Percentiles rank a stretch among this genome's conserved stretches.
Evolutionary conservation across 64 coral and sea anemone genomes (phyloP).

Genomic region (Dendronephthya gigantea): DNA sequence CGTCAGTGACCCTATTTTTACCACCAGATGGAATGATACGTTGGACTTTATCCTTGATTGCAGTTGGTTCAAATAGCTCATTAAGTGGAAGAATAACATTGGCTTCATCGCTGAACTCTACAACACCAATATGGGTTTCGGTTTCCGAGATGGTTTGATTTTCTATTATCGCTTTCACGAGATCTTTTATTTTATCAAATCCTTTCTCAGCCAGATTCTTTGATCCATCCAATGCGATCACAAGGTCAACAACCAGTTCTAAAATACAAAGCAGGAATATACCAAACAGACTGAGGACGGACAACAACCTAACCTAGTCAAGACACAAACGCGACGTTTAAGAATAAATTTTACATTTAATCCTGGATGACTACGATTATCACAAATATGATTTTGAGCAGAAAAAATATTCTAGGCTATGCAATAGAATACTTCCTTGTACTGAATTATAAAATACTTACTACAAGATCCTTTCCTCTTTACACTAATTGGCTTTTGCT

Average conservation of each 20-base stretch:
- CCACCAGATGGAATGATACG: neutral
- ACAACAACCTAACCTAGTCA: neutral
- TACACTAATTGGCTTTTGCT: neutral
- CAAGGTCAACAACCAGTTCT: constrained; percentile 28
- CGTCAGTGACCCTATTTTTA: neutral
- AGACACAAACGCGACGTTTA: neutral
- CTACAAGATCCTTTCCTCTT: constrained; percentile 10
- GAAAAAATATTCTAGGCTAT: too few relatives aligned
- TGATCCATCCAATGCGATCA: constrained; percentile 22
- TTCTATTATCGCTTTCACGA: constrained; percentile 40
- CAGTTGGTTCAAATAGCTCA: constrained; percentile 18
- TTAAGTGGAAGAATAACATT: constrained; percentile 42
- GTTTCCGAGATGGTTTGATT: constrained; percentile 29
- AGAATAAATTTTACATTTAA: too few relatives aligned
- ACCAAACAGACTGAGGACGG: neutral
- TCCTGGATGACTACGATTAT: too few relatives aligned
- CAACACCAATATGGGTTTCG: constrained; percentile 17
- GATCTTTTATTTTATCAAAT: constrained; percentile 45
- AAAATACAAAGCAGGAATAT: neutral
- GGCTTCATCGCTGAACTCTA: constrained; percentile 46
- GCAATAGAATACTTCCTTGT: neutral
- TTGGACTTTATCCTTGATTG: neutral
- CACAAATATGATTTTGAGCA: too few relatives aligned
- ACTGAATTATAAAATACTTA: neutral
- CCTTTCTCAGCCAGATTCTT: constrained; percentile 26